phyloP scores from a whole-genome alignment of 2,113 vertebrate species.

The Chlorocebus sabaeus region DNA sequence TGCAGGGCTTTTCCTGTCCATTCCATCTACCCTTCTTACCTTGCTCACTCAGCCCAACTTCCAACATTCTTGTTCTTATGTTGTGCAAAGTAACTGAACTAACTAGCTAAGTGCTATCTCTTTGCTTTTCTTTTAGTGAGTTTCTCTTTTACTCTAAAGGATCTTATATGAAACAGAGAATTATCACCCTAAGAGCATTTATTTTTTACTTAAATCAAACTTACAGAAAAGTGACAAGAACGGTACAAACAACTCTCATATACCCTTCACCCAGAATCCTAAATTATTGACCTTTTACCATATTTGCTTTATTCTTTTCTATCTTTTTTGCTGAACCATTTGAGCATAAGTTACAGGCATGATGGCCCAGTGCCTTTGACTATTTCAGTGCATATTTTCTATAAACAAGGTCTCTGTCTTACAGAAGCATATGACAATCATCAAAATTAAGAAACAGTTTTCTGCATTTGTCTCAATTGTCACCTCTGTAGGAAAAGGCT shows the following conservation, averaged over 20 bases:
- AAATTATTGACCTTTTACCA: not conserved
- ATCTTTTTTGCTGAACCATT: not conserved
- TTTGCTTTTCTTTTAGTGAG: not conserved
- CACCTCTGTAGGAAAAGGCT: not conserved
- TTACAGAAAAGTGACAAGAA: not conserved
- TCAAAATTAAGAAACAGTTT: not conserved
- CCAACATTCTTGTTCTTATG: not conserved
- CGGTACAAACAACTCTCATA: not conserved
- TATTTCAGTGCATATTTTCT: not conserved
- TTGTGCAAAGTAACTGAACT: not conserved
- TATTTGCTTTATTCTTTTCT: not conserved
- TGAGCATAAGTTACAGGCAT: not conserved
- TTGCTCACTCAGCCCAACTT: no score
- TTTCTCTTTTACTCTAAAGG: not conserved
- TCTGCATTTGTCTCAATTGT: not conserved
- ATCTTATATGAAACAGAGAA: not conserved
- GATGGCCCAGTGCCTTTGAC: not conserved
- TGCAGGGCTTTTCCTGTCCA: not conserved
- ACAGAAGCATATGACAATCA: not conserved
- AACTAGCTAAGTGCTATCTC: not conserved
- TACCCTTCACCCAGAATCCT: not conserved
- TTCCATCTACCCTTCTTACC: not conserved
- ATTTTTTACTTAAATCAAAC: not conserved
- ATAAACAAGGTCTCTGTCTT: not conserved
- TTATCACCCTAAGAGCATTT: not conserved